These are phyloP conservation scores for Enteromius unitaeniatus DNA, from an alignment of 2,797 vertebrate species.

Conservation along the genomic window DNA sequence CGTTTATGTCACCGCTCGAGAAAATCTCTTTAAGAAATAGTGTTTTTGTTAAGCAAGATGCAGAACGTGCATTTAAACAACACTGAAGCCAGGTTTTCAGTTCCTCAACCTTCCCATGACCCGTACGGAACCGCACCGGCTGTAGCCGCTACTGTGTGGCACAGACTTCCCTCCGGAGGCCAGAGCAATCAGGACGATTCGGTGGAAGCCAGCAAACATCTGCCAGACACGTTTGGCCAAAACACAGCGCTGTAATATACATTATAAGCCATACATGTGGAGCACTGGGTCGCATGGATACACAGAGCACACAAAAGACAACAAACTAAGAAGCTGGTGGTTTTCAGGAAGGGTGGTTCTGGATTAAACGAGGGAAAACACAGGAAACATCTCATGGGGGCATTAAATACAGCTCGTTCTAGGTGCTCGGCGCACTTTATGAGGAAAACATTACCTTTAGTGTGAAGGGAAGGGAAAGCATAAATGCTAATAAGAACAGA, in stretches of 20 bases:
- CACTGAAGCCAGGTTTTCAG: conserved; percentile 51
- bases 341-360: conserved; percentile 43
- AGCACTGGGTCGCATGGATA: conserved; percentile 48
- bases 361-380: conserved; percentile 52
- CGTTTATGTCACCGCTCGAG: conserved; percentile 36
- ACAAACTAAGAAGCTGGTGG: conserved; percentile 52
- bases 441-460: conserved; percentile 43
- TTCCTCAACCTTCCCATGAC: conserved; percentile 72
- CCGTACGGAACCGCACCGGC: conserved; percentile 73
- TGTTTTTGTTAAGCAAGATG: conserved; percentile 25
- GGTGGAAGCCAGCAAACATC: conserved; percentile 79
- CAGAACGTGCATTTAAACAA: conserved; percentile 33
- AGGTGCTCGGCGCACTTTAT: conserved; percentile 38
- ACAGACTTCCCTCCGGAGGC: conserved; percentile 77
- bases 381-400: conserved; percentile 39
- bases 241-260: conserved; percentile 57
- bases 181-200: conserved; percentile 73
- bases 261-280: conserved; percentile 52
- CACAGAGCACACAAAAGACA: conserved; percentile 52
- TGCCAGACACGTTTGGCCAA: conserved; percentile 74
- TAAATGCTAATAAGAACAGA: conserved; percentile 42
- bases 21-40: conserved; percentile 28
- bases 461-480: conserved; percentile 31
- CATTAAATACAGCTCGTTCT: conserved; percentile 22
- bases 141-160: conserved; percentile 80